Conservation (phyloP, 1,140 invertebrate genomes). For the Streblospio benedicti region DNA sequence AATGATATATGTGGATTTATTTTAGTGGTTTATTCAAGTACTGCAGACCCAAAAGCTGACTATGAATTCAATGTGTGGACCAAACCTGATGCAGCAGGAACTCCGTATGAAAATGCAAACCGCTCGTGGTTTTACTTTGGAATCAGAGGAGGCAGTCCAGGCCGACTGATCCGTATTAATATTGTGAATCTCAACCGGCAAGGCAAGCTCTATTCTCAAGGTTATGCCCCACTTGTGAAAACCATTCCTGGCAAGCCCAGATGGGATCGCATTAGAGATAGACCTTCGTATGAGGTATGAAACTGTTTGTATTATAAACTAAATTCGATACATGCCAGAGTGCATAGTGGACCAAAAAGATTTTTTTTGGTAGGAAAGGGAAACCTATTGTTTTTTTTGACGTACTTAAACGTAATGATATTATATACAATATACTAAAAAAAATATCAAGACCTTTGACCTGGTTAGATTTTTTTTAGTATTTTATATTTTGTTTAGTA, state of each 20-base stretch:
- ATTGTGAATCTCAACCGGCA: conserved; percentile 81
- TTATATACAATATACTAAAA: no score
- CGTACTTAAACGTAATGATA: no score
- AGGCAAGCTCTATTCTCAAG: conserved; percentile 81
- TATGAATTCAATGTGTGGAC: conserved; percentile 87
- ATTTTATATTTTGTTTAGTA: no score
- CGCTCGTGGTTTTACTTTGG: conserved; percentile 90
- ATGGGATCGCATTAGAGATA: conserved; percentile 66
- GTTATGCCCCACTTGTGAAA: conserved; percentile 72
- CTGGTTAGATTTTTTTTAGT: no score
- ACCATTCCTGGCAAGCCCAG: conserved; percentile 52
- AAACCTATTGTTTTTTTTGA: background rate
- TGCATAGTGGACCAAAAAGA: background rate
- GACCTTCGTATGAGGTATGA: conserved; percentile 39
- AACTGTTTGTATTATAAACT: background rate
- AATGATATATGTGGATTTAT: no score
- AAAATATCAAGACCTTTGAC: no score
- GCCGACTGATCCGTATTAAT: conserved; percentile 64
- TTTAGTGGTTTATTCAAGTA: no score
- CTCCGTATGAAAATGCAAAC: conserved; percentile 80
- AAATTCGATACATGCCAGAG: no score
- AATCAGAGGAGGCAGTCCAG: conserved; percentile 55
- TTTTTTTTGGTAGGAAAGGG: background rate
- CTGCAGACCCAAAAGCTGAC: conserved; percentile 51
- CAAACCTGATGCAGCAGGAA: conserved; percentile 75